Evolutionary conservation across 2,113 vertebrate species (phyloP).

Genomic region (Erythrolamprus reginae): DNA sequence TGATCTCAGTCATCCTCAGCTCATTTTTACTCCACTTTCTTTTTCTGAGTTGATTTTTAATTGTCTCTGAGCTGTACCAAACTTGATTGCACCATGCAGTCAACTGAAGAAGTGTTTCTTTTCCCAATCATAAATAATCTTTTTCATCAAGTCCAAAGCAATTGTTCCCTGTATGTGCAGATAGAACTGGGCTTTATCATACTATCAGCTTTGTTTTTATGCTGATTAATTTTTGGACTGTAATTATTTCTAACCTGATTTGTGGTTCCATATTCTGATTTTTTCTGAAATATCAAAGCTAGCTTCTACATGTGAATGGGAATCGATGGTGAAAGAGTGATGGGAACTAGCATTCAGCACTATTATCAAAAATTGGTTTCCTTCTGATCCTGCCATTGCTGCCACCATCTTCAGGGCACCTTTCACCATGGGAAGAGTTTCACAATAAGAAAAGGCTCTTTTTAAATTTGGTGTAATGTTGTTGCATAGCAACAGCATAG

Average conservation of each 20-base stretch:
- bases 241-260: not conserved
- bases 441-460: not conserved
- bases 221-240: not conserved
- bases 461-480: not conserved
- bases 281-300: not conserved
- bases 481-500: not conserved
- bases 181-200: not conserved
- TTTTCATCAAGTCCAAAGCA: not conserved
- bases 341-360: not conserved
- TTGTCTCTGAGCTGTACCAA: not conserved
- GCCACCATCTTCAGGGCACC: not conserved
- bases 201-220: not conserved
- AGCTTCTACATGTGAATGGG: not conserved
- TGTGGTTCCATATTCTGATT: not conserved
- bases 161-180: not conserved
- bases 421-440: not conserved
- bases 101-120: not conserved
- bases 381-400: not conserved
- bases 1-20: not conserved
- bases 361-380: not conserved
- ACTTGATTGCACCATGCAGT: not conserved
- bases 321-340: not conserved
- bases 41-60: not conserved
- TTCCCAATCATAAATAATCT: not conserved
- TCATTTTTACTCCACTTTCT: not conserved